Evolutionary conservation across 2,797 vertebrate genomes (phyloP).

Genomic region (Onychomys leucogaster): DNA sequence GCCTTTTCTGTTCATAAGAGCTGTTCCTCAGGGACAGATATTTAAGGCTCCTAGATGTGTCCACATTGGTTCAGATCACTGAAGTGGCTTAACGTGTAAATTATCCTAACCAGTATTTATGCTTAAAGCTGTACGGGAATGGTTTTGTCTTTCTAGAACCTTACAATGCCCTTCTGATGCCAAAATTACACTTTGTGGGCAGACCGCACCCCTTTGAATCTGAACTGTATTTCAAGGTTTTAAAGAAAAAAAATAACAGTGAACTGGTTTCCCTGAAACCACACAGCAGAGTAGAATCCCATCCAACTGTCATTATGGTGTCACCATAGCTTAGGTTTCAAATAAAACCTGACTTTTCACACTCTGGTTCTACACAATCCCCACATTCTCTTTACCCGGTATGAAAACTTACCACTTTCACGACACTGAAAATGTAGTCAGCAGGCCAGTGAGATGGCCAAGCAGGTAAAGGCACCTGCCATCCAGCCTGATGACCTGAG

Average conservation of each 20-base stretch:
- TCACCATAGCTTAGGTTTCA: not conserved
- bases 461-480: not conserved
- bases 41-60: not conserved
- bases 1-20: not conserved
- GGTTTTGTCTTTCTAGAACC: constrained; percentile 2
- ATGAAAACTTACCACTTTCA: not conserved
- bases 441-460: not conserved
- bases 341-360: not conserved
- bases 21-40: not conserved
- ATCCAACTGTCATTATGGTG: not conserved
- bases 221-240: not conserved
- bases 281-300: not conserved
- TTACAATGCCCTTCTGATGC: not conserved
- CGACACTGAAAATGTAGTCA: not conserved
- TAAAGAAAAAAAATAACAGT: not conserved
- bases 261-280: not conserved
- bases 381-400: not conserved
- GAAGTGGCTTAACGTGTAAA: not conserved
- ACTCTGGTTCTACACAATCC: not conserved
- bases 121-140: not conserved
- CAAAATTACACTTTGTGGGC: not conserved
- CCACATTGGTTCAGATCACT: not conserved
- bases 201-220: not conserved
- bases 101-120: not conserved
- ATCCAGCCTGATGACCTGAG: not conserved